Percentiles rank a stretch among this genome's conserved stretches.
Evolutionary conservation across 92 coral and sea anemone species (phyloP).

Genomic region (Bergia sp.): DNA sequence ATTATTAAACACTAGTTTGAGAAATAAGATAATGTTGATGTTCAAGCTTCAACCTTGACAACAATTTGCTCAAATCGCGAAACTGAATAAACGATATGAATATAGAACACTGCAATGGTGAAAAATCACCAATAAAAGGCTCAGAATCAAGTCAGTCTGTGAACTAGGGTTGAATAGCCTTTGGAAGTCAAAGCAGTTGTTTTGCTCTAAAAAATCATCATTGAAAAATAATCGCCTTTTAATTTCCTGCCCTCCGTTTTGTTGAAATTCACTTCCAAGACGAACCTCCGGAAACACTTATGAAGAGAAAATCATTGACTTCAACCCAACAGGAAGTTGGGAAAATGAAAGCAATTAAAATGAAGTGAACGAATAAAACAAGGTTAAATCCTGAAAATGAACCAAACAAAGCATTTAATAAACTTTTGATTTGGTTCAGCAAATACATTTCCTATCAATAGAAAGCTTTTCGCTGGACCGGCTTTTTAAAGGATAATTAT

Average conservation of each 20-base stretch:
- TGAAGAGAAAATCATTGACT: conserved; percentile 42
- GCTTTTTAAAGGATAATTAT: conserved; percentile 24
- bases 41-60: not conserved
- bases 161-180: not conserved
- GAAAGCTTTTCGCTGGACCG: not conserved
- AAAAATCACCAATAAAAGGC: not conserved
- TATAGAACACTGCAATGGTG: not conserved
- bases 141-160: not conserved
- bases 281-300: conserved; percentile 21
- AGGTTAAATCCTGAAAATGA: conserved; percentile 10
- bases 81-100: too few relatives aligned
- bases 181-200: conserved; percentile 32
- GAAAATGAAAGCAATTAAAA: conserved; percentile 43
- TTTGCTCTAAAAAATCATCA: conserved; percentile 29
- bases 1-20: not conserved
- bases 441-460: conserved; percentile 33
- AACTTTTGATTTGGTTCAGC: conserved; percentile 32
- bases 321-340: conserved; percentile 36
- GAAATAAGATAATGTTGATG: not conserved
- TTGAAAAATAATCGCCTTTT: conserved; percentile 41
- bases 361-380: conserved; percentile 3
- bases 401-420: conserved; percentile 26
- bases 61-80: not conserved
- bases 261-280: conserved; percentile 23
- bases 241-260: conserved; percentile 60